phyloP scores from a whole-genome alignment of 2,113 vertebrate genomes.

The Canis aureus region DNA sequence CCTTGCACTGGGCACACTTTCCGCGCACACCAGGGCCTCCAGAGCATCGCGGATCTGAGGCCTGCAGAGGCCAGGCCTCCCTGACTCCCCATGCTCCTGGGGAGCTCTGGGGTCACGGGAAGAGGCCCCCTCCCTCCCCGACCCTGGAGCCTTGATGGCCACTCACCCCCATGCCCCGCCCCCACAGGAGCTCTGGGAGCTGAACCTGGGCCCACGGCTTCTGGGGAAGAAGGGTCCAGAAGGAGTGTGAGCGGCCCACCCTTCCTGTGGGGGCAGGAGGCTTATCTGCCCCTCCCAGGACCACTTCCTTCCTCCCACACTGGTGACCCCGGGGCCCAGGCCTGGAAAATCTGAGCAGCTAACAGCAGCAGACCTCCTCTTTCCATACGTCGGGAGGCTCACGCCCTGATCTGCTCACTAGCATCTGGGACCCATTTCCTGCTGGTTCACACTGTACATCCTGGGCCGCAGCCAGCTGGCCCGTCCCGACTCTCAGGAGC shows the following conservation, averaged over 20 bases:
- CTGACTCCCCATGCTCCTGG: neutral
- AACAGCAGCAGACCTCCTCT: neutral
- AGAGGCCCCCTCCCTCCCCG: neutral
- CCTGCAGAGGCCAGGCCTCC: neutral
- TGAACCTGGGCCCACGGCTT: neutral
- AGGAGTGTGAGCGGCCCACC: fast-evolving
- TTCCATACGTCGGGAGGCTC: neutral
- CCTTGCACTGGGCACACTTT: fast-evolving
- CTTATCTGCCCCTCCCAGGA: constrained; percentile 48
- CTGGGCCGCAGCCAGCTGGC: neutral
- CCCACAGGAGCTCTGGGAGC: neutral
- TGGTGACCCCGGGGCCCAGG: neutral
- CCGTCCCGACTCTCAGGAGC: neutral
- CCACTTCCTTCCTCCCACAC: constrained; percentile 69
- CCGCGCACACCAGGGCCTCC: fast-evolving
- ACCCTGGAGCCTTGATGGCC: fast-evolving
- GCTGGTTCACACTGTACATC: fast-evolving
- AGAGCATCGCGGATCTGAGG: neutral
- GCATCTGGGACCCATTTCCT: constrained; percentile 63
- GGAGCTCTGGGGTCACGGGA: neutral
- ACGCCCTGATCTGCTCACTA: fast-evolving
- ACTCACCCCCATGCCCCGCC: neutral
- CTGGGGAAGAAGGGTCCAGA: neutral
- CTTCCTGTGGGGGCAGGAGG: constrained; percentile 47
- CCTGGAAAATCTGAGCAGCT: constrained; percentile 64